phyloP scores from a whole-genome alignment of 2,888 invertebrate genomes.

The Rambutsinella grinnellia region DNA sequence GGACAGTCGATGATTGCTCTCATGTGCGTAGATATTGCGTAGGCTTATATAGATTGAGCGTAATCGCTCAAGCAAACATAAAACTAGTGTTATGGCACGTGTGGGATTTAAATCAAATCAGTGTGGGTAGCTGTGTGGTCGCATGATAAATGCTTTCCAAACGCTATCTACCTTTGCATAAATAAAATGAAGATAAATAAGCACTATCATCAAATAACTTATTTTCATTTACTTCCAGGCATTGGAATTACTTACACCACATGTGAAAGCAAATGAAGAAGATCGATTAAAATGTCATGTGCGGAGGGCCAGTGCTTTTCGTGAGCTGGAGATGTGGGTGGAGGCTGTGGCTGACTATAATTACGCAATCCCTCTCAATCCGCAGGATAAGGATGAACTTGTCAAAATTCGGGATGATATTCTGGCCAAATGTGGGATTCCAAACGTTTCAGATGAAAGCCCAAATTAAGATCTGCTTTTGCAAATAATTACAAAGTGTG shows the following conservation, averaged over 20 bases:
- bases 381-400: constrained; percentile 71
- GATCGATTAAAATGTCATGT: constrained; percentile 81
- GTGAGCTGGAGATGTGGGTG: constrained; percentile 77
- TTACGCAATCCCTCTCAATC: constrained; percentile 78
- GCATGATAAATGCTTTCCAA: too few species aligned
- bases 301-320: constrained; percentile 81
- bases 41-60: not conserved
- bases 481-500: too few species aligned
- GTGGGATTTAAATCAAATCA: too few species aligned
- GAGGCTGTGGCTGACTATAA: constrained; percentile 83
- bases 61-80: not conserved
- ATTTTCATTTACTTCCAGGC: constrained; percentile 72
- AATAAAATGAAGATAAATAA: too few species aligned
- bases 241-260: constrained; percentile 80
- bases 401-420: constrained; percentile 14
- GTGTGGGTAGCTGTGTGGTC: too few species aligned
- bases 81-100: not conserved
- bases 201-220: too few species aligned
- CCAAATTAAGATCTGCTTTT: too few species aligned
- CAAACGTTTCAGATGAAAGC: too few species aligned
- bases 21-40: constrained; percentile 70
- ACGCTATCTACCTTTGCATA: too few species aligned
- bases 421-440: too few species aligned
- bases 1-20: constrained; percentile 75
- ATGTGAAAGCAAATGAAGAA: constrained; percentile 78